Evolutionary conservation across 2,113 vertebrate species (phyloP).

Genomic region (Perca fluviatilis): DNA sequence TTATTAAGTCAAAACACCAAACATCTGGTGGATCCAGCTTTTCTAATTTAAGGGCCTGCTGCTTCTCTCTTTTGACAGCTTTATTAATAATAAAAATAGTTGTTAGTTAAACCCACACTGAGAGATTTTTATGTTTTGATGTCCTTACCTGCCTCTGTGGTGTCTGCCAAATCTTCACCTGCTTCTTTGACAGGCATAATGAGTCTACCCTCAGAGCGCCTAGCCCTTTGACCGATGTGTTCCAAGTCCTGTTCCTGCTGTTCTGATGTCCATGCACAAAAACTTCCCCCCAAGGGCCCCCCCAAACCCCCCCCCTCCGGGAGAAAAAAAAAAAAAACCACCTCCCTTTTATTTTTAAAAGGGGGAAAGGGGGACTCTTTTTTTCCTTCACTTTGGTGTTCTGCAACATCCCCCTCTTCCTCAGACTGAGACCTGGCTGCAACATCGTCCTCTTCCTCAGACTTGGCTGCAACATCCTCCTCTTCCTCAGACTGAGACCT

Average conservation of each 20-base stretch:
- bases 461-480: not conserved
- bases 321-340: too few species aligned
- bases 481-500: not conserved
- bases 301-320: too few species aligned
- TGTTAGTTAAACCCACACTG: not conserved
- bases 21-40: not conserved
- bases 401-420: not conserved
- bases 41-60: not conserved
- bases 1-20: not conserved
- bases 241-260: constrained; percentile 11
- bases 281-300: too few species aligned
- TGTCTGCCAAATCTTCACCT: constrained; percentile 6
- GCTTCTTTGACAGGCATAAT: constrained; percentile 11
- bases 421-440: not conserved
- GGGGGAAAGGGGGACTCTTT: too few species aligned
- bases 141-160: constrained; percentile 59
- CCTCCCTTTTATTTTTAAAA: too few species aligned
- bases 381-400: constrained; percentile 3
- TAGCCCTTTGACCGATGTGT: constrained; percentile 57
- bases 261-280: too few species aligned
- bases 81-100: not conserved
- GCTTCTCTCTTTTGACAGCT: not conserved
- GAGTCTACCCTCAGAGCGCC: constrained; percentile 52
- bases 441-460: not conserved
- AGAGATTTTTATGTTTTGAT: not conserved